Conservation (phyloP, 1,140 invertebrate genomes). For the Anastrepha obliqua region DNA sequence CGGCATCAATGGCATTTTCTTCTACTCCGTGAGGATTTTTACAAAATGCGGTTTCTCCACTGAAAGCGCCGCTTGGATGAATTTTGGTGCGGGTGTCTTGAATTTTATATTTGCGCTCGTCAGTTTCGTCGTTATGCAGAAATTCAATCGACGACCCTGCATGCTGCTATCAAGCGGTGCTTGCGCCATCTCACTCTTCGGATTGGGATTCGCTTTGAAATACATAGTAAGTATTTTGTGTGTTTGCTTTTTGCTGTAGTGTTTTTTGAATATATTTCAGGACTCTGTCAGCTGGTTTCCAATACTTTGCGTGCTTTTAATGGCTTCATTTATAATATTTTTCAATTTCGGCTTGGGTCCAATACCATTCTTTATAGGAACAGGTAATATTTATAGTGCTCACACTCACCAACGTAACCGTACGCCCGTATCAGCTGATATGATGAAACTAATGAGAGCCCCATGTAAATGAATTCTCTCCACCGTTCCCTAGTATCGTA, state of each 20-base stretch:
- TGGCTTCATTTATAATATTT: constrained; percentile 83
- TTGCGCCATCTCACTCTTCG: constrained; percentile 75
- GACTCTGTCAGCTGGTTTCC: constrained; percentile 76
- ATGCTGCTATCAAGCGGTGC: constrained; percentile 76
- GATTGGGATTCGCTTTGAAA: constrained; percentile 76
- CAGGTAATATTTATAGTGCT: constrained; percentile 59
- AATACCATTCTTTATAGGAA: constrained; percentile 88
- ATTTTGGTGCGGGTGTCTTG: constrained; percentile 80
- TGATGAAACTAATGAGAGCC: too few relatives aligned
- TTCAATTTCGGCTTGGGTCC: constrained; percentile 90
- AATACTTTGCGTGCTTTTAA: constrained; percentile 78
- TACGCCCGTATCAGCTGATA: too few relatives aligned
- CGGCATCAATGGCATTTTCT: constrained; percentile 91
- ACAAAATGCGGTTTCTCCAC: constrained; percentile 77
- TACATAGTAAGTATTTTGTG: constrained; percentile 76
- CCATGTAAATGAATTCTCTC: too few relatives aligned
- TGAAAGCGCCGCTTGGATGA: constrained; percentile 78
- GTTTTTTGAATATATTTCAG: constrained; percentile 66
- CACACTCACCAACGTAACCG: too few relatives aligned
- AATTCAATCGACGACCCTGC: constrained; percentile 76
- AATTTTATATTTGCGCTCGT: constrained; percentile 81
- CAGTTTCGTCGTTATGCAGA: constrained; percentile 77
- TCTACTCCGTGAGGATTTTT: constrained; percentile 83
- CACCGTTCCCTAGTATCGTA: too few relatives aligned
- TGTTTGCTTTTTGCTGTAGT: not conserved